phyloP scores from a whole-genome alignment of 2,113 vertebrate genomes.

The Eupsittula cactorum region DNA sequence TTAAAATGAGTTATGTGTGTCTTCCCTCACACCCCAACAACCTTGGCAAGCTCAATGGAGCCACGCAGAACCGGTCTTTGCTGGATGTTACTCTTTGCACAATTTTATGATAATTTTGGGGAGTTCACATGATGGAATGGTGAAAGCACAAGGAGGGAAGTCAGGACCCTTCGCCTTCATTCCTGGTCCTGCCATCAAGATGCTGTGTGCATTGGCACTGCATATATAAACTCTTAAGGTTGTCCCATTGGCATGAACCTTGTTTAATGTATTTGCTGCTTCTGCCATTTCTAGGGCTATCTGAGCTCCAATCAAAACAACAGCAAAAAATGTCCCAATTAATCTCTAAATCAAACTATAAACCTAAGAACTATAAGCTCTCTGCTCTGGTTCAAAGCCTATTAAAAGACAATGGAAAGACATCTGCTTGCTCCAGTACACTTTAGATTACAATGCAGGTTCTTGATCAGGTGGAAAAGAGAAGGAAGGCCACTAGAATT shows the following conservation, averaged over 20 bases:
- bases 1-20: conserved; percentile 29
- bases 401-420: neutral
- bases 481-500: neutral
- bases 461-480: neutral
- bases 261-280: neutral
- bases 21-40: neutral
- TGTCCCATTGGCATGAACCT: neutral
- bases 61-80: conserved; percentile 39
- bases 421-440: neutral
- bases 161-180: neutral
- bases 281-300: neutral
- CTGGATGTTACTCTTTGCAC: neutral
- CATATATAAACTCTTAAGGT: neutral
- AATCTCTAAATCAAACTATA: neutral
- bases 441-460: neutral
- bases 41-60: neutral
- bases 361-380: neutral
- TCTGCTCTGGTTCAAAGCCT: neutral
- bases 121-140: neutral
- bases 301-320: neutral
- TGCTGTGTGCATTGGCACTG: neutral
- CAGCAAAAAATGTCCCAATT: neutral
- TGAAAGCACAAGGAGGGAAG: neutral
- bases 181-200: neutral
- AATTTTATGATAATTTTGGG: neutral